Percentiles rank a stretch among this genome's conserved stretches.
Evolutionary conservation across 2,888 invertebrate genomes (phyloP).

Genomic region (Clivina fossor): DNA sequence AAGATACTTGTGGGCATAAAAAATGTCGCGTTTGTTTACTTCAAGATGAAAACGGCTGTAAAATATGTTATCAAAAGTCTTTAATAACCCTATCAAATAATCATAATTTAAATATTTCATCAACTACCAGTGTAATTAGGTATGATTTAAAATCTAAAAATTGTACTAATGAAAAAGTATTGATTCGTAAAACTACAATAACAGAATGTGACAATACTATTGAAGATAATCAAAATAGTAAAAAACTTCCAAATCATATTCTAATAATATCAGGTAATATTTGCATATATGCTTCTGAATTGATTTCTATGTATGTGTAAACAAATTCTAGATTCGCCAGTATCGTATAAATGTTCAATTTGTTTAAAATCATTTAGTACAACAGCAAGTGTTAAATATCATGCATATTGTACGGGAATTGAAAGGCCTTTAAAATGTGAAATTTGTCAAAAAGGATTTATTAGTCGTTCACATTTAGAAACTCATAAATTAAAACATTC

Average conservation of each 20-base stretch:
- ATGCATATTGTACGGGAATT: constrained; percentile 63
- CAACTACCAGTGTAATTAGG: constrained; percentile 23
- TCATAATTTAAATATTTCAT: constrained; percentile 24
- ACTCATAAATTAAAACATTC: constrained; percentile 71
- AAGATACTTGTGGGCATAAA: constrained; percentile 73
- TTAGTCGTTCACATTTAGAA: constrained; percentile 70
- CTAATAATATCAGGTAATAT: constrained; percentile 14
- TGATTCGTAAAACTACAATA: constrained; percentile 35
- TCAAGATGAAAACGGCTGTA: constrained; percentile 66
- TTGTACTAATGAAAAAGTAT: constrained; percentile 37
- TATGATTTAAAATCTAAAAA: constrained; percentile 16
- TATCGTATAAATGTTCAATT: constrained; percentile 64
- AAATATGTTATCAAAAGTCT: constrained; percentile 52
- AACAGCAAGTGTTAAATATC: constrained; percentile 67
- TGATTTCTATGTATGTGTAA: background rate
- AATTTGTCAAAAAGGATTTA: constrained; percentile 63
- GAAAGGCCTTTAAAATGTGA: constrained; percentile 57
- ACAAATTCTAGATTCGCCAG: constrained; percentile 47
- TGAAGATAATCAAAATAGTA: constrained; percentile 7
- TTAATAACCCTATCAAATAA: background rate
- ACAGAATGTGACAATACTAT: constrained; percentile 16
- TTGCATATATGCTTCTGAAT: background rate
- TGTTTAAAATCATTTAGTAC: constrained; percentile 71
- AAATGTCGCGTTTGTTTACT: constrained; percentile 75
- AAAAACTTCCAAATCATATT: constrained; percentile 22